Percentiles rank a stretch among this genome's conserved stretches.
Conservation (phyloP, 2,113 vertebrate species). For the Cebidichthys violaceus region DNA sequence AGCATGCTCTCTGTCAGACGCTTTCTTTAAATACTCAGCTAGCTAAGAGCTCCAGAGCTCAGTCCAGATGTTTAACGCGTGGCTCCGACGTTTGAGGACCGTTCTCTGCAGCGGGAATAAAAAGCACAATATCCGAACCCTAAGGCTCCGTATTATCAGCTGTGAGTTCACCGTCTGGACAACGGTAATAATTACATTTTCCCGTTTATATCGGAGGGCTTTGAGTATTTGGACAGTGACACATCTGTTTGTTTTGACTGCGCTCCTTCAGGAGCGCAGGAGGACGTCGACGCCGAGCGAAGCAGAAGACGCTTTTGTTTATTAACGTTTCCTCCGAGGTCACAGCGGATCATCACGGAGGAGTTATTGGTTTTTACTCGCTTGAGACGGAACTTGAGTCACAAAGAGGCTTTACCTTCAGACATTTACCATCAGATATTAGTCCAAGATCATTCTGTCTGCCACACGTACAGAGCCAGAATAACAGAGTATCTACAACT, state of each 20-base stretch:
- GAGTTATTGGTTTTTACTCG: too few relatives aligned
- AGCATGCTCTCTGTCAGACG: not conserved
- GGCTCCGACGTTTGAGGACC: not conserved
- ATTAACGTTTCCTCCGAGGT: not conserved
- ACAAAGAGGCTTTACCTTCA: not conserved
- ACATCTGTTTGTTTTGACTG: not conserved
- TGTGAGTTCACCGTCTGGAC: slow-evolving; percentile 35
- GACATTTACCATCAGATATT: not conserved
- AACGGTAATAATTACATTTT: slow-evolving; percentile 60
- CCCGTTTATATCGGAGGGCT: slow-evolving; percentile 38
- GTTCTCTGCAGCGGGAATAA: too few relatives aligned
- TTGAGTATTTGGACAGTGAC: slow-evolving; percentile 2
- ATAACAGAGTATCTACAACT: too few relatives aligned
- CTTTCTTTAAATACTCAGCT: not conserved
- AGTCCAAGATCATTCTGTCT: too few relatives aligned
- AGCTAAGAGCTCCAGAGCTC: not conserved
- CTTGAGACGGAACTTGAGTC: too few relatives aligned
- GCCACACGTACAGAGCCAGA: too few relatives aligned
- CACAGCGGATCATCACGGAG: too few relatives aligned
- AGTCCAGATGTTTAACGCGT: slow-evolving; percentile 39
- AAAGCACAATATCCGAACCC: slow-evolving; percentile 23
- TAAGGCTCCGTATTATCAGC: slow-evolving; percentile 36
- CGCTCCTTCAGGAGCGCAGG: too few relatives aligned
- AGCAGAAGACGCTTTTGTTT: not conserved
- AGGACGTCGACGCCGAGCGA: not conserved